These are phyloP conservation scores for Heloderma charlesbogerti DNA, from an alignment of 2,113 vertebrate species.

Conservation along the genomic window DNA sequence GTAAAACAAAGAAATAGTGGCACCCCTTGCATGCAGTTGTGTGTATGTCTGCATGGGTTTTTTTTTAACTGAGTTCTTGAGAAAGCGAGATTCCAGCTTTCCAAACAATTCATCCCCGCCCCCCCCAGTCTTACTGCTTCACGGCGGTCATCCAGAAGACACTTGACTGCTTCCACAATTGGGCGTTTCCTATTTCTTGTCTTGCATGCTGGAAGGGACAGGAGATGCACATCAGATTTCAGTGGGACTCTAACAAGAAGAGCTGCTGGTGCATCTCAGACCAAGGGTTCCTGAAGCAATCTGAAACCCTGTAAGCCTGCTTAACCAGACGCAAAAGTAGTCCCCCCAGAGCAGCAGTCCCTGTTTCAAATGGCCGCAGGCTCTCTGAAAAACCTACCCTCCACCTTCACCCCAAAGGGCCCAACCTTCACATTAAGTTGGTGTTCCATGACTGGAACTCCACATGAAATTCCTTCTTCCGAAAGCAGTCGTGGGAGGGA, in stretches of 20 bases:
- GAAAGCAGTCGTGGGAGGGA: no score
- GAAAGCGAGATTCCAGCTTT: neutral
- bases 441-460: no score
- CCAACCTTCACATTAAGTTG: no score
- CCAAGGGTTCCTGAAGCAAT: neutral
- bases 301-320: neutral
- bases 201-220: neutral
- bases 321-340: no score
- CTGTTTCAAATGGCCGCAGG: neutral
- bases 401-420: no score
- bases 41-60: neutral
- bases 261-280: neutral
- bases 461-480: no score
- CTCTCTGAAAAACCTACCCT: no score
- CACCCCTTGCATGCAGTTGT: neutral
- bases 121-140: neutral
- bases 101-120: no score
- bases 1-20: no score
- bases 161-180: conserved; percentile 23
- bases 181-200: conserved; percentile 13
- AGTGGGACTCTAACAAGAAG: neutral
- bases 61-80: neutral
- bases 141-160: conserved; percentile 17
- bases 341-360: no score
- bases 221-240: neutral